These are phyloP conservation scores for Cettia cetti DNA, from an alignment of 2,113 vertebrate species.

Conservation along the genomic window DNA sequence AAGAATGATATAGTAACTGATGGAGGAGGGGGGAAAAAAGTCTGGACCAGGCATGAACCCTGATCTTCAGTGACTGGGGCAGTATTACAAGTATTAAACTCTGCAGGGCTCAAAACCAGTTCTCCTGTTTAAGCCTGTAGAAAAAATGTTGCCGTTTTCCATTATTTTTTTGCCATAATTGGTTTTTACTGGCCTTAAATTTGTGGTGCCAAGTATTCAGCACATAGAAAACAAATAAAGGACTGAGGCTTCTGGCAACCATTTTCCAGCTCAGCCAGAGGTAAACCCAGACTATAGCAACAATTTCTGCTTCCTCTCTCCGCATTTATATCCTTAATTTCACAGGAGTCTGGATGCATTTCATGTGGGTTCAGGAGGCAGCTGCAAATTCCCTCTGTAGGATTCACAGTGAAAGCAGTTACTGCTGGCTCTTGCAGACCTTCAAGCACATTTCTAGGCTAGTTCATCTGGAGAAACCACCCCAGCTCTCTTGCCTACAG, in stretches of 20 bases:
- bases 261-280: background rate
- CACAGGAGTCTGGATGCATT: background rate
- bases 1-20: background rate
- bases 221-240: background rate
- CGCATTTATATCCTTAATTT: background rate
- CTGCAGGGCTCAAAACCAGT: background rate
- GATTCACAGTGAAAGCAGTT: background rate
- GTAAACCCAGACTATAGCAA: background rate
- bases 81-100: background rate
- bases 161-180: background rate
- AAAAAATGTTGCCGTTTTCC: background rate
- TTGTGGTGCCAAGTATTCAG: background rate
- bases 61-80: background rate
- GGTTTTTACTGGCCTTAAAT: background rate
- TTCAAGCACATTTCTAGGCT: background rate
- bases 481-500: background rate
- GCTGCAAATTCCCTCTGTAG: background rate
- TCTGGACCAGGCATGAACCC: background rate
- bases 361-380: background rate
- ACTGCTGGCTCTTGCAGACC: background rate
- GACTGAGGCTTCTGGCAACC: background rate
- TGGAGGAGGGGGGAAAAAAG: background rate
- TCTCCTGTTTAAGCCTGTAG: background rate
- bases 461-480: background rate
- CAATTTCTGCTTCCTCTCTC: background rate